Evolutionary conservation across 23 tunicate genomes (phyloP).

Genomic region (Trididemnum clinides): DNA sequence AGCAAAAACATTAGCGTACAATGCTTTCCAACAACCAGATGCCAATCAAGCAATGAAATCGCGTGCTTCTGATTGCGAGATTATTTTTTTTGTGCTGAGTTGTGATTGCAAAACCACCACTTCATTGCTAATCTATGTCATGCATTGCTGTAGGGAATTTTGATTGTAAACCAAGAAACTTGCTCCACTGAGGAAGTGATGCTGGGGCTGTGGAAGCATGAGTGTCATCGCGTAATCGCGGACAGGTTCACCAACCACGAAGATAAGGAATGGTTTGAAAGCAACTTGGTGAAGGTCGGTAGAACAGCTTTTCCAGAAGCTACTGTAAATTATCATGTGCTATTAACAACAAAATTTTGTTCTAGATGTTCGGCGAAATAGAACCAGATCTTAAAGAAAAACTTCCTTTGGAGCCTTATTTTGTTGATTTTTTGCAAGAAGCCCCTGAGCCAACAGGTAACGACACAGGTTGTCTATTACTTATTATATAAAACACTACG

Average conservation of each 20-base stretch:
- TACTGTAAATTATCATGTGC: no score
- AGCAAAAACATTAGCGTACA: no score
- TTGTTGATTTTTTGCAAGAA: slow-evolving; percentile 95
- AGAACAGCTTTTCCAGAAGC: no score
- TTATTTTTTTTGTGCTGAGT: no score
- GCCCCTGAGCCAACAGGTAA: slow-evolving; percentile 99
- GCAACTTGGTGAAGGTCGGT: slow-evolving; percentile 61
- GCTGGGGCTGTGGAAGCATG: slow-evolving; percentile 97
- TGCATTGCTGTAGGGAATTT: slow-evolving; percentile 77
- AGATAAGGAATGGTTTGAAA: slow-evolving; percentile 96
- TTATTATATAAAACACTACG: no score
- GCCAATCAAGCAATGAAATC: no score
- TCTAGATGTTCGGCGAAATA: slow-evolving; percentile 60
- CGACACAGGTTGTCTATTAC: background rate
- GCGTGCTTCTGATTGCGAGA: no score
- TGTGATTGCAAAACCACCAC: no score
- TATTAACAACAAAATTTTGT: background rate
- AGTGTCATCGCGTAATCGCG: slow-evolving; percentile 95
- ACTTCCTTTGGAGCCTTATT: slow-evolving; percentile 84
- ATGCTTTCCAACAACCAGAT: no score
- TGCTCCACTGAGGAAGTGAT: slow-evolving; percentile 43
- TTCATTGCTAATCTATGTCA: no score
- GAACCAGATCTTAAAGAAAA: slow-evolving; percentile 51
- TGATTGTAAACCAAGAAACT: slow-evolving; percentile 47
- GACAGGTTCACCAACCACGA: slow-evolving; percentile 96